phyloP scores from a whole-genome alignment of 92 coral and sea anemone species.

The Ricordea florida region DNA sequence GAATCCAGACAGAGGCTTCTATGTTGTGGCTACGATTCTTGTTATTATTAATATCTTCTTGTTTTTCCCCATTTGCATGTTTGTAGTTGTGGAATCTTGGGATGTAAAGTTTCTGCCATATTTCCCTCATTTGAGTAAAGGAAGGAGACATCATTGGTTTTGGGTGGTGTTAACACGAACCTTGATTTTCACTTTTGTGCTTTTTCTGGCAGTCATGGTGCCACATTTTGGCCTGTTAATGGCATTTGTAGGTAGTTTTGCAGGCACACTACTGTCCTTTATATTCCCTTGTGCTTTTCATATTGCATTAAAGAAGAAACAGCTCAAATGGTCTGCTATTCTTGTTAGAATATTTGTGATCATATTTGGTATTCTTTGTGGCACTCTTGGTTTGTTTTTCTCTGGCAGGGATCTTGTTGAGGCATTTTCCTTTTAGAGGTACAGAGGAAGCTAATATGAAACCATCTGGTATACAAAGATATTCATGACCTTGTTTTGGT shows the following conservation, averaged over 20 bases:
- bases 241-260: slow-evolving; percentile 91
- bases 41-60: slow-evolving; percentile 82
- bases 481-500: too few relatives aligned
- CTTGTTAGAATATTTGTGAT: slow-evolving; percentile 63
- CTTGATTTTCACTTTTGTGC: slow-evolving; percentile 71
- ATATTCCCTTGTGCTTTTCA: slow-evolving; percentile 90
- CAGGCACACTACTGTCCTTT: slow-evolving; percentile 89
- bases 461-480: too few relatives aligned
- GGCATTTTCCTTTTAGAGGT: too few relatives aligned
- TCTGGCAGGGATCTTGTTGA: slow-evolving; percentile 82
- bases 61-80: slow-evolving; percentile 88
- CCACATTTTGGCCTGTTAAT: slow-evolving; percentile 90
- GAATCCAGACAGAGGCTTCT: slow-evolving; percentile 50
- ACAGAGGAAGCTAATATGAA: too few relatives aligned
- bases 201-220: slow-evolving; percentile 76
- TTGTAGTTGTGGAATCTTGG: slow-evolving; percentile 82
- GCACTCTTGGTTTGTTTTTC: slow-evolving; percentile 79
- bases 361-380: slow-evolving; percentile 81
- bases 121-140: slow-evolving; percentile 78
- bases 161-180: slow-evolving; percentile 78
- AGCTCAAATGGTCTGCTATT: slow-evolving; percentile 68
- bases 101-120: slow-evolving; percentile 70
- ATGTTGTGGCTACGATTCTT: slow-evolving; percentile 71
- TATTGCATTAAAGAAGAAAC: slow-evolving; percentile 72
- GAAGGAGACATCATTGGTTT: slow-evolving; percentile 74